Evolutionary conservation across 2,888 invertebrate genomes (phyloP).

Genomic region (Oeneis ivallda): DNA sequence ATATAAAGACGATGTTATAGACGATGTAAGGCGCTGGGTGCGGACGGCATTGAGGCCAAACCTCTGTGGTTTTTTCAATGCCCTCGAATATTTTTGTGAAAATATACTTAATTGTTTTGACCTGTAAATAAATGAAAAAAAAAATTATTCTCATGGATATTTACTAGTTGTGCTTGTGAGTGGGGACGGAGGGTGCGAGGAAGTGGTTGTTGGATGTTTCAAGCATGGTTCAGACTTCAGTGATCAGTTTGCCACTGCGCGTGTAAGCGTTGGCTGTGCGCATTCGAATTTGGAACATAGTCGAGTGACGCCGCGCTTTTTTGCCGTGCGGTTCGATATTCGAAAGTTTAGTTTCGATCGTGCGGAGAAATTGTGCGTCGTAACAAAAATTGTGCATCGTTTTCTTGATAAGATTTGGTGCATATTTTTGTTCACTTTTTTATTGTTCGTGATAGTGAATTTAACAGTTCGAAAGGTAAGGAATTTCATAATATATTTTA

Average conservation of each 20-base stretch:
- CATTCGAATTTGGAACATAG: constrained; percentile 48
- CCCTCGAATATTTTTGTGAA: no score
- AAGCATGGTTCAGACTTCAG: constrained; percentile 47
- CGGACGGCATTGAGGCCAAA: no score
- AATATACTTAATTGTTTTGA: no score
- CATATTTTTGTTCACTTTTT: constrained; percentile 30
- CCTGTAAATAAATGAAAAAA: no score
- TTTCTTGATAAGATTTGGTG: constrained; percentile 43
- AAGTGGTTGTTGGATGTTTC: constrained; percentile 6
- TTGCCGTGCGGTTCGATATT: constrained; percentile 46
- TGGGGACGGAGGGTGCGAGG: no score
- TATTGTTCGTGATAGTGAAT: constrained; percentile 33
- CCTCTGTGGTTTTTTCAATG: no score
- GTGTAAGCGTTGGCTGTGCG: constrained; percentile 61
- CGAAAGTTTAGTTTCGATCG: constrained; percentile 41
- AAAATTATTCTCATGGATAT: constrained; percentile 1
- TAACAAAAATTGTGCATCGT: constrained; percentile 47
- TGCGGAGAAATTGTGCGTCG: constrained; percentile 47
- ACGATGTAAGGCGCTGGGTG: no score
- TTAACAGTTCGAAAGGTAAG: constrained; percentile 41
- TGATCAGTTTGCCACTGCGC: constrained; percentile 55
- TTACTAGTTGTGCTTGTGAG: neutral
- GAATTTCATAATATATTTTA: neutral
- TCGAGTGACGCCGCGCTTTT: constrained; percentile 55
- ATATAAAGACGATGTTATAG: no score